Conservation (phyloP, 2,797 vertebrate species). For the Malacoctenus gilli region DNA sequence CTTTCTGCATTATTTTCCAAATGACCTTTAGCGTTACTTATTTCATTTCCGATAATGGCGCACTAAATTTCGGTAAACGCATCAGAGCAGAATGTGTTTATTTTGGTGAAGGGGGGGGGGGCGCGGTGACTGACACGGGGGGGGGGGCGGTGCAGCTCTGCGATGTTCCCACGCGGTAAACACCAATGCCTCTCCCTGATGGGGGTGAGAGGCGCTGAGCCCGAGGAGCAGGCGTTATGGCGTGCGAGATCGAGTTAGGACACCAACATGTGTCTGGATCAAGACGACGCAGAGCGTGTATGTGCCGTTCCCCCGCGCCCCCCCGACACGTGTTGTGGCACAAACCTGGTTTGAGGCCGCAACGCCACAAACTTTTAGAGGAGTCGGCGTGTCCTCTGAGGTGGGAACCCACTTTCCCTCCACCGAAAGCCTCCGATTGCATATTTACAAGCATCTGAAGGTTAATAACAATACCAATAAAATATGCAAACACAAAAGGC, state of each 20-base stretch:
- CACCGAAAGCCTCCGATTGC: slow-evolving; percentile 3
- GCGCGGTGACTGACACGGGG: slow-evolving; percentile 67
- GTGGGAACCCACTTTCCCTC: not conserved
- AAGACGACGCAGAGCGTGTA: slow-evolving; percentile 3
- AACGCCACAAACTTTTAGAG: slow-evolving; percentile 1
- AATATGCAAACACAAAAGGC: slow-evolving; percentile 51
- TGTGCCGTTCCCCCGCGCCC: no score
- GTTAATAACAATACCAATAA: slow-evolving; percentile 38
- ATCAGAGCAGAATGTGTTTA: slow-evolving; percentile 80
- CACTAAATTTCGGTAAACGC: slow-evolving; percentile 81
- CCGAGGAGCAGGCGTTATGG: slow-evolving; percentile 26
- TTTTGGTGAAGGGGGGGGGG: slow-evolving; percentile 71
- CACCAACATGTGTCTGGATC: slow-evolving; percentile 4
- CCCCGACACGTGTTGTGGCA: not conserved
- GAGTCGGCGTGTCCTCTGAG: no score
- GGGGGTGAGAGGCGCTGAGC: slow-evolving; percentile 18
- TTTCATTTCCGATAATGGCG: slow-evolving; percentile 82
- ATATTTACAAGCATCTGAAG: slow-evolving; percentile 33
- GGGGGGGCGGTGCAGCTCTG: slow-evolving; percentile 25
- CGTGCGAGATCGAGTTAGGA: slow-evolving; percentile 11
- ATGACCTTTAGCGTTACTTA: slow-evolving; percentile 83
- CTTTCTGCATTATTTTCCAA: slow-evolving; percentile 82
- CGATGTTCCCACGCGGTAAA: slow-evolving; percentile 50
- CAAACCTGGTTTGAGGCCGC: slow-evolving; percentile 2
- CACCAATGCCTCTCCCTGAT: slow-evolving; percentile 43